Base-by-base conservation (phyloP, 2,113 vertebrate genomes). In the Prunella fulvescens region DNA sequence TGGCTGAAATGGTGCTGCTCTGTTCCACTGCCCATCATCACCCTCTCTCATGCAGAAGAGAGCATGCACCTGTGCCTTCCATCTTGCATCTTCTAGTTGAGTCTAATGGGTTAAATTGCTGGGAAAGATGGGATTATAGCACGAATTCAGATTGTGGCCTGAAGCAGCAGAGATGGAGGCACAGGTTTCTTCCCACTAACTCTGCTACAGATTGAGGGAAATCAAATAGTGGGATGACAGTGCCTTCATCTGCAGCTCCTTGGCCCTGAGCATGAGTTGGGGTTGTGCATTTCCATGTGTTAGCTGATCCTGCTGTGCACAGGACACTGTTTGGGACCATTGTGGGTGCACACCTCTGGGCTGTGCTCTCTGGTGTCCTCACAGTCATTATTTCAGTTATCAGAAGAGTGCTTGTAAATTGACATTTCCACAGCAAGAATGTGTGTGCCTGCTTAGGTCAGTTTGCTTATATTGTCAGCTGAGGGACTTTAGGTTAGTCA, bases 211-310 rank as follows among this genome's bases (percentile, higher is more conserved):
- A 28, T 42, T 44, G 37, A 66, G 25, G 31, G n/a, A 73, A 56
- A 42, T 73, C 8, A 4, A 0, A 0, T 26, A 65, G 50, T 1
- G 16, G 47, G 9, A 33, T 0, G 0, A 11, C 9, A 22, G 19
- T 1, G 2, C 53, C 57, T 91, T 82, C 28, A 15, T 1, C 22
- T 66, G 39, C 50, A 40, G 45, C 53, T 79, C 31, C 58, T 79
- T 2, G 7, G 26, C 1, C 14, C 35, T 31, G 29, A 61, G 23
- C 20, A 0, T 3, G 58, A 54, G 58, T 16, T 0, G 1, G 61
- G 90, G 54, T 60, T 4, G 0, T 26, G 29, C 2, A 0, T 70
- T 81, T 50, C 3, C 1, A 10, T 5, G 13, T 54, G 39, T 24
- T 53, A 37, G 37, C 64, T 35, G 56, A 48, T 42, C 51, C 39